phyloP scores from a whole-genome alignment of 2,113 vertebrate species.

The Phylloscopus trochiloides region DNA sequence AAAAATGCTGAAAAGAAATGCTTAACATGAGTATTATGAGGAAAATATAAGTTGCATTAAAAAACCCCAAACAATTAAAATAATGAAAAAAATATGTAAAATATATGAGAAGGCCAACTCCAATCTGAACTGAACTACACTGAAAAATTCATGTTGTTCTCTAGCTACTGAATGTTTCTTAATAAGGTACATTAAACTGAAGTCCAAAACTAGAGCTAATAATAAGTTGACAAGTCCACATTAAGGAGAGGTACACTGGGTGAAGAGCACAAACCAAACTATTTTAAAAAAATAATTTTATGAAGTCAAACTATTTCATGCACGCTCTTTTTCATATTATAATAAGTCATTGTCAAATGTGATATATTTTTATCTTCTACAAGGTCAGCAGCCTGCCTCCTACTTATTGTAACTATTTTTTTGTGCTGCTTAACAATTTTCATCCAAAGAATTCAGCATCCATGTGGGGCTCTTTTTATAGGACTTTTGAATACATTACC shows the following conservation, averaged over 20 bases:
- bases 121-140: background rate
- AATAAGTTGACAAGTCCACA: background rate
- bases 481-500: slow-evolving; percentile 7
- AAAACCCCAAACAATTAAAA: background rate
- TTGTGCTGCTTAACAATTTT: background rate
- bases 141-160: background rate
- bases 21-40: background rate
- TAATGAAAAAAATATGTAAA: background rate
- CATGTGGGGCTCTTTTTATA: background rate
- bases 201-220: background rate
- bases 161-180: background rate
- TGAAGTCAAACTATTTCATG: background rate
- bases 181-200: background rate
- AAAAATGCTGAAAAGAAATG: background rate
- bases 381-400: background rate
- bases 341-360: background rate
- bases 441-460: background rate
- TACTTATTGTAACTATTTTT: background rate
- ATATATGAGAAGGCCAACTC: background rate
- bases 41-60: background rate
- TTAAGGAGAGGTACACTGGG: background rate
- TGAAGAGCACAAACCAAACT: background rate
- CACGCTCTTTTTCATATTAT: background rate
- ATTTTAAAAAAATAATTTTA: background rate
- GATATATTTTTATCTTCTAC: slow-evolving; percentile 2